Evolutionary conservation across 2,888 invertebrate genomes (phyloP).

Genomic region (Antheraea assamensis): DNA sequence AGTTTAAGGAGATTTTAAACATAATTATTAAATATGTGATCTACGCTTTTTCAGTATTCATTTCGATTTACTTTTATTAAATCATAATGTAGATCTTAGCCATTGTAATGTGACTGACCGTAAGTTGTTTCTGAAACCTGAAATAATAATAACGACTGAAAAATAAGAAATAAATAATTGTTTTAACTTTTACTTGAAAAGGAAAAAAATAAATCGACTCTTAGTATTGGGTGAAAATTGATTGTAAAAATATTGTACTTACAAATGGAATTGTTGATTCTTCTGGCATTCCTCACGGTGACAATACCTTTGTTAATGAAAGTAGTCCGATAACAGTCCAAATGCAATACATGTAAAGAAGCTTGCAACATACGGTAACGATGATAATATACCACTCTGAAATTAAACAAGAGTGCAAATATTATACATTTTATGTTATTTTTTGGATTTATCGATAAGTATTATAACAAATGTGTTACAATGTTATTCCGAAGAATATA

Average conservation of each 20-base stretch:
- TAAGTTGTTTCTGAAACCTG: no score
- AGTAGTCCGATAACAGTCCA: slow-evolving; percentile 81
- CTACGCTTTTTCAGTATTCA: no score
- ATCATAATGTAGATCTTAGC: no score
- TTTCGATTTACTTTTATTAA: no score
- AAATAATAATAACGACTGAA: no score
- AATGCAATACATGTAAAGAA: slow-evolving; percentile 77
- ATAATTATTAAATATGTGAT: no score
- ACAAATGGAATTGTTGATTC: slow-evolving; percentile 75
- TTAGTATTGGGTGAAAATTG: neutral
- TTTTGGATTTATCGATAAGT: no score
- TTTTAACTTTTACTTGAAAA: neutral
- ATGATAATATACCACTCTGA: slow-evolving; percentile 80
- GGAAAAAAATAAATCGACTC: no score
- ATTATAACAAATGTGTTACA: no score
- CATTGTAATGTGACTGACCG: no score
- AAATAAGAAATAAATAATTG: neutral
- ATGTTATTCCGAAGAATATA: no score
- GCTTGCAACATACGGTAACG: slow-evolving; percentile 83
- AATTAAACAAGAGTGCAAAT: neutral
- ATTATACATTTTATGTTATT: neutral
- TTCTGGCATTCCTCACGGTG: slow-evolving; percentile 54
- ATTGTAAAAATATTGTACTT: slow-evolving; percentile 29
- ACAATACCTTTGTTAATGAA: slow-evolving; percentile 55
- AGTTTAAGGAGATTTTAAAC: no score